phyloP scores from a whole-genome alignment of 2,888 invertebrate genomes.

The Nebria brevicollis region DNA sequence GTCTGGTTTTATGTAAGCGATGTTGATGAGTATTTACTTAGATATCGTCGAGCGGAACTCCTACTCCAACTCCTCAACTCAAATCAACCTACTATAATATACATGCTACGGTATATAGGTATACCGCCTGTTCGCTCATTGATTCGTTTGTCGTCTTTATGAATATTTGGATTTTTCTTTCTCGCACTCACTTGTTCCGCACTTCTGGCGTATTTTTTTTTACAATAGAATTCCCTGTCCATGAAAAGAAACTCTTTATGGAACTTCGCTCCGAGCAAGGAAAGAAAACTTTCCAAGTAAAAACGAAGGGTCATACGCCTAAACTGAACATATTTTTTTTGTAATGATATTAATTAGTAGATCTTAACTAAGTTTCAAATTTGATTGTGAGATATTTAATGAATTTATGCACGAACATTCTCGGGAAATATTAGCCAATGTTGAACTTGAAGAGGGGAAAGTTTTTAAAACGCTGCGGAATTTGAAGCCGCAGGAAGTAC shows the following conservation, averaged over 20 bases:
- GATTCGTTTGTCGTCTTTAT: slow-evolving; percentile 7
- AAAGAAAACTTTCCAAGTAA: slow-evolving; percentile 34
- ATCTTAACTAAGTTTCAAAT: slow-evolving; percentile 44
- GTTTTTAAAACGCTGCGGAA: slow-evolving; percentile 28
- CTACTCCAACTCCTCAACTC: neutral
- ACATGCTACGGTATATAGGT: neutral
- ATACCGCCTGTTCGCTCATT: neutral
- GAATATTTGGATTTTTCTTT: neutral
- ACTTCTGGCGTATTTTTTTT: neutral
- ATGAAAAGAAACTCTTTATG: slow-evolving; percentile 1
- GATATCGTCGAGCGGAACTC: slow-evolving; percentile 31
- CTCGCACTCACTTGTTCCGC: neutral
- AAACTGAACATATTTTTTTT: slow-evolving; percentile 42
- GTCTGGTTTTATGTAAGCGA: slow-evolving; percentile 51
- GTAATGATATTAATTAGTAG: slow-evolving; percentile 44
- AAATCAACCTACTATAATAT: neutral
- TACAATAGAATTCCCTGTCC: neutral
- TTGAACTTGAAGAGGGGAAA: slow-evolving; percentile 29
- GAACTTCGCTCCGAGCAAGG: slow-evolving; percentile 14
- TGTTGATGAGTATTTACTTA: slow-evolving; percentile 54
- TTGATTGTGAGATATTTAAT: slow-evolving; percentile 43
- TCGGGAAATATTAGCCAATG: slow-evolving; percentile 22
- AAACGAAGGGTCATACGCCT: slow-evolving; percentile 22
- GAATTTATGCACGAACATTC: slow-evolving; percentile 41
- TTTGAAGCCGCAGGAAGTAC: slow-evolving; percentile 5